Base-by-base conservation (phyloP, 2,888 invertebrate species). In the Pyralis farinalis region DNA sequence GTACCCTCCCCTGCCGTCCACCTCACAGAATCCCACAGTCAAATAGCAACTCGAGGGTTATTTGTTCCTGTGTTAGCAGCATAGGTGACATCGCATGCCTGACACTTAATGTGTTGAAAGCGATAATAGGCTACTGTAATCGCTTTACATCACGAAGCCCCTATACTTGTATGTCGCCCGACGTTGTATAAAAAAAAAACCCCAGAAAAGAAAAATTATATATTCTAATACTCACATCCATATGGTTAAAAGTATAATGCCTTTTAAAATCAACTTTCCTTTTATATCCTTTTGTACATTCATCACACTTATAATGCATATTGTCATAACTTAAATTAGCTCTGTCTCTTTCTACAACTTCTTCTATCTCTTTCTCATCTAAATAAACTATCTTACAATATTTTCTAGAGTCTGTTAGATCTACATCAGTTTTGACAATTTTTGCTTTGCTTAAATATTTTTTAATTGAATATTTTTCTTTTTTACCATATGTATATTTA, bases 181-280 rank as follows among this genome's bases (percentile, higher is more conserved):
- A n/a, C n/a, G n/a, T n/a, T n/a, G n/a, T n/a, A n/a, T n/a, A n/a
- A n/a, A n/a, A n/a, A n/a, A n/a, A n/a, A n/a, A n/a, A n/a, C n/a
- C n/a, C n/a, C n/a, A n/a, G n/a, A n/a, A n/a, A n/a, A n/a, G n/a
- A n/a, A n/a, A n/a, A n/a, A n/a, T n/a, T n/a, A n/a, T n/a, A n/a
- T 12, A 9, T 20, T n/a, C n/a, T 27, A 37, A 10, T 27, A 40
- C 52, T 37, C 42, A 77, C 77, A 58, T 61, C 44, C 11, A 43
- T 48, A 47, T 77, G 78, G 27, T 47, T 49, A 7, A 63, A 51
- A 10, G 55, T 63, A 0, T 48, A 47, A 46, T 77, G 78, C 1
- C 68, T 47, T 8, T 51, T 41, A 1, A 58, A 40, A 41, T 75
- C 71, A 0, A 64, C 16, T 0, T 36, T 40, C 3, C 45, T 47